Base-by-base conservation (phyloP, 2,888 invertebrate genomes). In the Euplexia lucipara region DNA sequence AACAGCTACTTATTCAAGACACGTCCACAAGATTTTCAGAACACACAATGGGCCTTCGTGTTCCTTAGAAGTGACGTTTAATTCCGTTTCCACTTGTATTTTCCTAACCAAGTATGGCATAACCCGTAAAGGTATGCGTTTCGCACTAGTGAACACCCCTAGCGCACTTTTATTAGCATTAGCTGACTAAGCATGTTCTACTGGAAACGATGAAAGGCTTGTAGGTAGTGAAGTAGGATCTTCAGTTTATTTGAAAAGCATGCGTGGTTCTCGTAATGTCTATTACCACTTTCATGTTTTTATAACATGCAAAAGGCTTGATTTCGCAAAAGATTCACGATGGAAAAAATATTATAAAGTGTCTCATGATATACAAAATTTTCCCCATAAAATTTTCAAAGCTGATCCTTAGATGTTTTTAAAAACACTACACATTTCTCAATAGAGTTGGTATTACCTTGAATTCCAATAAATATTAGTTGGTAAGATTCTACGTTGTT, bases 181-280 rank as follows among this genome's bases (percentile, higher is more conserved):
- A 87, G 90, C 88, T 92, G 92, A 93, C 91, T 88, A 87, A 87
- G 91, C 92, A 88, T 78, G 80, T 90, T 87, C 78, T 66, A 75
- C 58, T 54, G 73, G 71, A 70, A 81, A 72, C 74, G 74, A 57
- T 63, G 45, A 30, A 42, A 57, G 16, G 8, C 22, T 49, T 60
- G 51, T 26, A 44, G 35, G n/a, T 26, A 45, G 34, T 45, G 32
- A 52, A 30, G 41, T 44, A 41, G 45, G 16, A 26, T 49, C 16
- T 57, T 53, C 14, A 49, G 32, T 37, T 41, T 30, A 48, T 35
- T 44, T 61, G n/a, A 42, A 61, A 47, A 41, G 10, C 5, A 20
- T 14, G 8, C 0, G n/a, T 69, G 5, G 9, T 0, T 32, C 51
- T 44, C 3, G 2, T 18, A 26, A 18, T 7, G 37, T 39, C n/a